Percentiles rank a stretch among this genome's conserved stretches.
phyloP scores from a whole-genome alignment of 2,797 vertebrate species.

The Menidia menidia region DNA sequence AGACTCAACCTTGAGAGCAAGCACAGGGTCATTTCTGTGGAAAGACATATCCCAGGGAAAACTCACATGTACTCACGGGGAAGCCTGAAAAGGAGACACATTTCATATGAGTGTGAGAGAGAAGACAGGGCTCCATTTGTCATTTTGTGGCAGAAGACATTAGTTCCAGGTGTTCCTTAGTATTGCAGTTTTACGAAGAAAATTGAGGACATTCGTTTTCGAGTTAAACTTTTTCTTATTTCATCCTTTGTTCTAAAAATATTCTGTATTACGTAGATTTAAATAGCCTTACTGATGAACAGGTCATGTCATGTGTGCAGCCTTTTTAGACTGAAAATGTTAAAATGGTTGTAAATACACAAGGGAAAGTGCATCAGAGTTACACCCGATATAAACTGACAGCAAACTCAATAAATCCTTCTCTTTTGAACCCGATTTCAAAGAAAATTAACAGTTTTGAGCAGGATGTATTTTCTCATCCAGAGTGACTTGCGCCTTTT shows the following conservation, averaged over 20 bases:
- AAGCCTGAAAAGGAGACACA: constrained; percentile 5
- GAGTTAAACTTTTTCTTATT: constrained; percentile 8
- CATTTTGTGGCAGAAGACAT: constrained; percentile 3
- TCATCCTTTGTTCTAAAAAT: background rate
- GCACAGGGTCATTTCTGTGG: constrained; percentile 16
- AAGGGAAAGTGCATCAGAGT: too few relatives aligned
- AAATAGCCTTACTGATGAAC: too few relatives aligned
- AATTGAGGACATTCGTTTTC: background rate
- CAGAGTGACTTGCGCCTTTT: too few relatives aligned
- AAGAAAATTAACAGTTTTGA: too few relatives aligned
- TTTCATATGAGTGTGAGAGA: constrained; percentile 3
- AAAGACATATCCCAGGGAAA: constrained; percentile 22
- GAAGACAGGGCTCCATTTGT: constrained; percentile 8
- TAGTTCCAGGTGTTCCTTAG: constrained; percentile 15
- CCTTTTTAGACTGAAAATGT: too few relatives aligned
- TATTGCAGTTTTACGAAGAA: background rate
- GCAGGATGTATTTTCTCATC: too few relatives aligned
- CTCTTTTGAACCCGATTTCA: too few relatives aligned
- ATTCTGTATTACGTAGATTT: too few relatives aligned
- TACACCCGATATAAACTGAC: too few relatives aligned
- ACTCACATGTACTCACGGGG: constrained; percentile 6
- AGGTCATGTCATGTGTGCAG: too few relatives aligned
- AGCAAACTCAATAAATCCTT: too few relatives aligned
- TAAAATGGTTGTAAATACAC: too few relatives aligned
- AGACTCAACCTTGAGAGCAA: constrained; percentile 48